phyloP scores from a whole-genome alignment of 1,140 invertebrate species.

The Ganaspis sp. region DNA sequence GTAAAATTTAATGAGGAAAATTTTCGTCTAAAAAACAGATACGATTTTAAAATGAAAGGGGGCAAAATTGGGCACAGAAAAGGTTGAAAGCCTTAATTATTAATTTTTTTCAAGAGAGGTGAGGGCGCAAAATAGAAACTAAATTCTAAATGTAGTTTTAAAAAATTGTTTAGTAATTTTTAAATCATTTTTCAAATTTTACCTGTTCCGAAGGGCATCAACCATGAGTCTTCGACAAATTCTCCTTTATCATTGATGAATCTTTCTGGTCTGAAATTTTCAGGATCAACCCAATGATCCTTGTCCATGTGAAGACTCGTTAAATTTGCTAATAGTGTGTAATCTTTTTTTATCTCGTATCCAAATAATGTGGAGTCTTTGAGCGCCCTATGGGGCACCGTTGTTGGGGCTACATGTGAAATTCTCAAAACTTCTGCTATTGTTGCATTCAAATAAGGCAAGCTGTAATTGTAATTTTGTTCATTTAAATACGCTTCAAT shows the following conservation, averaged over 20 bases:
- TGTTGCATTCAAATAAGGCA: slow-evolving; percentile 76
- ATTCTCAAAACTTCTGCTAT: slow-evolving; percentile 74
- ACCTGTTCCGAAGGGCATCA: slow-evolving; percentile 78
- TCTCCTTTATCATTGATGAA: slow-evolving; percentile 76
- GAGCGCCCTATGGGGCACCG: slow-evolving; percentile 70
- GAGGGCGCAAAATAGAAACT: too few relatives aligned
- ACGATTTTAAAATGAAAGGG: too few relatives aligned
- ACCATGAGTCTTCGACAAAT: slow-evolving; percentile 73
- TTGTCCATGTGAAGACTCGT: slow-evolving; percentile 71
- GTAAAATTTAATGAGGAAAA: too few relatives aligned
- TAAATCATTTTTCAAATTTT: too few relatives aligned
- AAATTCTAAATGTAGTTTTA: too few relatives aligned
- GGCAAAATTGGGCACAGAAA: too few relatives aligned
- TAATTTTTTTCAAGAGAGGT: too few relatives aligned
- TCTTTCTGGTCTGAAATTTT: slow-evolving; percentile 78
- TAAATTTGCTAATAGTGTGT: slow-evolving; percentile 68
- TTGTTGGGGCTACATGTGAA: slow-evolving; percentile 73
- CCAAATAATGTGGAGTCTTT: slow-evolving; percentile 70
- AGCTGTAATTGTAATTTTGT: slow-evolving; percentile 53
- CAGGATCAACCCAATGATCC: slow-evolving; percentile 78
- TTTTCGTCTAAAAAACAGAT: too few relatives aligned
- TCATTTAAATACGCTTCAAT: too few relatives aligned
- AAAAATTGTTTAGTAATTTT: too few relatives aligned
- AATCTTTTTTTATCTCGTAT: slow-evolving; percentile 75
- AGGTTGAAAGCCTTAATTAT: too few relatives aligned